These are phyloP conservation scores for Maniola jurtina DNA, from an alignment of 1,140 invertebrate species.

Conservation along the genomic window DNA sequence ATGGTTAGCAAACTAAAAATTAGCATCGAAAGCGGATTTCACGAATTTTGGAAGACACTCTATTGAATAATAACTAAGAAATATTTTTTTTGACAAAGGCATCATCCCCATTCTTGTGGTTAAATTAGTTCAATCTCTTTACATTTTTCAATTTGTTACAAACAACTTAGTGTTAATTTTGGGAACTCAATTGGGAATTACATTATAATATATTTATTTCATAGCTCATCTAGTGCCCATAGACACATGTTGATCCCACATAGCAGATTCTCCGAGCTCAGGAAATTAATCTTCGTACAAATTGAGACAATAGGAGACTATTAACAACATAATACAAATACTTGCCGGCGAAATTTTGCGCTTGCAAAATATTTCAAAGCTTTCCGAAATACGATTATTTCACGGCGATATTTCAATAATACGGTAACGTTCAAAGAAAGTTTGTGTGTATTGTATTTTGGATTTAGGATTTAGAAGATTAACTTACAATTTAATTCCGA, in stretches of 20 bases:
- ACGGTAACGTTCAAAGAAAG: constrained; percentile 10
- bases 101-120: too few species aligned
- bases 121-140: too few species aligned
- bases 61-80: too few species aligned
- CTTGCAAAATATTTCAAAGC: constrained; percentile 42
- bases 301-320: constrained; percentile 59
- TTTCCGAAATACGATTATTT: constrained; percentile 29
- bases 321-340: constrained; percentile 58
- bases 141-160: too few species aligned
- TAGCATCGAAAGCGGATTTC: too few species aligned
- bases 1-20: too few species aligned
- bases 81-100: too few species aligned
- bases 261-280: constrained; percentile 46
- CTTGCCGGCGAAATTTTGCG: constrained; percentile 46
- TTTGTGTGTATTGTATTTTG: constrained; percentile 1
- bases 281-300: constrained; percentile 65
- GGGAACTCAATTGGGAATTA: neutral
- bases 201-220: neutral
- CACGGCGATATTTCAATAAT: constrained; percentile 2
- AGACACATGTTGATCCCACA: constrained; percentile 31
- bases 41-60: too few species aligned
- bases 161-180: too few species aligned
- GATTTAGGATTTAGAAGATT: neutral
- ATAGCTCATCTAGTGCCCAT: constrained; percentile 28
- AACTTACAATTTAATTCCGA: constrained; percentile 5